Conservation (phyloP, 2,113 vertebrate species). For the Austrofundulus limnaeus region DNA sequence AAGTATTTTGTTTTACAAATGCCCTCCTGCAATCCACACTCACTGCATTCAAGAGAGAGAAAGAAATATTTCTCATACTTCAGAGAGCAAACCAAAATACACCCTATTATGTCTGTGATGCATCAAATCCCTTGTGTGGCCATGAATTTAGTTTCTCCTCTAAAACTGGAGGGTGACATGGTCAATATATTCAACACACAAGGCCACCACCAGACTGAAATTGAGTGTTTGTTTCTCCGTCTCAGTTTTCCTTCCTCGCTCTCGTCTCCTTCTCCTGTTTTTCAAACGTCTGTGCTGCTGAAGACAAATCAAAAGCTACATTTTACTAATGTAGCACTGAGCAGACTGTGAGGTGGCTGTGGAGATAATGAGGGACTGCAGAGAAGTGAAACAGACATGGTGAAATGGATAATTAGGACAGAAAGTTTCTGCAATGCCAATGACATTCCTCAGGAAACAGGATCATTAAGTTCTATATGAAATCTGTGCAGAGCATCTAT, state of each 20-base stretch:
- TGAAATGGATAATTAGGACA: constrained; percentile 85
- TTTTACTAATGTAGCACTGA: constrained; percentile 79
- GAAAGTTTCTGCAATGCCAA: constrained; percentile 77
- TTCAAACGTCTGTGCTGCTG: constrained; percentile 61
- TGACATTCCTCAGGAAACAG: constrained; percentile 76
- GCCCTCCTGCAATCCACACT: constrained; percentile 61
- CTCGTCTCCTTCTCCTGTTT: constrained; percentile 42
- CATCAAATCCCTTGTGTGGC: constrained; percentile 64
- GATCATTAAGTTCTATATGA: constrained; percentile 80
- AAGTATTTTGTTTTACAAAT: constrained; percentile 75
- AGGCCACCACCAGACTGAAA: constrained; percentile 54
- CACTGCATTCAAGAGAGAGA: constrained; percentile 11
- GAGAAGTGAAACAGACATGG: constrained; percentile 80
- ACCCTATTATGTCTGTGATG: constrained; percentile 70
- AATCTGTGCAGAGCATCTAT: constrained; percentile 56
- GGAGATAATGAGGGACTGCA: constrained; percentile 77
- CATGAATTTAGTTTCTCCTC: constrained; percentile 59
- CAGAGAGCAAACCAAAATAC: constrained; percentile 70
- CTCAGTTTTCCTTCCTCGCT: constrained; percentile 49
- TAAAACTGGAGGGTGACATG: constrained; percentile 57
- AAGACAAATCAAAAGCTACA: constrained; percentile 78
- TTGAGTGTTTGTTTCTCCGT: constrained; percentile 19
- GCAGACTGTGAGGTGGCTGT: constrained; percentile 71
- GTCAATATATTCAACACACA: constrained; percentile 73
- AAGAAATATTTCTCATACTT: constrained; percentile 55